Evolutionary conservation across 2,888 invertebrate genomes (phyloP).

Genomic region (Drosophila ustulata): DNA sequence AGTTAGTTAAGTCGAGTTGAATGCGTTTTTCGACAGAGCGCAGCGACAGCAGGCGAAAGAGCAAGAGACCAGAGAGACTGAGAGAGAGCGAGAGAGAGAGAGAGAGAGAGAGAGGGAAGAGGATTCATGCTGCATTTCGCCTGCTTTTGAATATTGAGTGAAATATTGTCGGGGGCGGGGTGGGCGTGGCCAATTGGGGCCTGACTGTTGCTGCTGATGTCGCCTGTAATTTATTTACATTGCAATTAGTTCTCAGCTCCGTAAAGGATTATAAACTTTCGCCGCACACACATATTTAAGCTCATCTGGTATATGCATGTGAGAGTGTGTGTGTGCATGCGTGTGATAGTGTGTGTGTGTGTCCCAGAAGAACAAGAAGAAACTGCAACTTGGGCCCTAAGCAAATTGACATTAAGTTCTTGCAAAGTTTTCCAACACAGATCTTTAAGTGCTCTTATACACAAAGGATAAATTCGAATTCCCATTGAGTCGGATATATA

Average conservation of each 20-base stretch:
- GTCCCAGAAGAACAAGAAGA: constrained; percentile 35
- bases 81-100: background rate
- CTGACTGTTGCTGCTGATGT: constrained; percentile 61
- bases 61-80: background rate
- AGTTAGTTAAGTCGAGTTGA: constrained; percentile 79
- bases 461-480: background rate
- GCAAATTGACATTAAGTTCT: constrained; percentile 67
- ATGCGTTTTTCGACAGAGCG: constrained; percentile 59
- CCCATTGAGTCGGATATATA: too few species aligned
- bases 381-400: constrained; percentile 65
- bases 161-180: constrained; percentile 57
- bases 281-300: constrained; percentile 34
- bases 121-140: constrained; percentile 31
- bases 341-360: constrained; percentile 23
- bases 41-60: background rate
- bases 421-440: constrained; percentile 31
- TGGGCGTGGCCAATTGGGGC: background rate
- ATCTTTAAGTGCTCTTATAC: constrained; percentile 5
- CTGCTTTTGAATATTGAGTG: constrained; percentile 75
- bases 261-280: constrained; percentile 81
- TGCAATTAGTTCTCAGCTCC: constrained; percentile 83
- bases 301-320: constrained; percentile 5
- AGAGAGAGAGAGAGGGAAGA: background rate
- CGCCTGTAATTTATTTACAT: constrained; percentile 82
- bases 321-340: background rate